Conservation (phyloP, 2,888 invertebrate genomes). For the Embidobia sp. region DNA sequence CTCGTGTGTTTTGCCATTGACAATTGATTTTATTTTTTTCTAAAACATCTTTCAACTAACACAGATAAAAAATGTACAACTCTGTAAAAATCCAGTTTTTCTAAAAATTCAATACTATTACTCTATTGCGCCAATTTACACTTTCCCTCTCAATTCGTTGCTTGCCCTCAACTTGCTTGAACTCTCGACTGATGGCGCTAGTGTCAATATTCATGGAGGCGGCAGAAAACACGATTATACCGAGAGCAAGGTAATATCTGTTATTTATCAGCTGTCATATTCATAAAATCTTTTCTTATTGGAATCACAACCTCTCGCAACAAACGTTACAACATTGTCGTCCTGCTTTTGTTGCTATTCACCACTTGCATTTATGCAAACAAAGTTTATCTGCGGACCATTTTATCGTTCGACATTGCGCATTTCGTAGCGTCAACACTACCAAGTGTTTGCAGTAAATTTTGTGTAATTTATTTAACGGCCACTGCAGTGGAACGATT, state of each 20-base stretch:
- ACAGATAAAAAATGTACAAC: no score
- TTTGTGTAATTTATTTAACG: constrained; percentile 33
- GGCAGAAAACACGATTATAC: constrained; percentile 68
- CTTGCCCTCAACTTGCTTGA: neutral
- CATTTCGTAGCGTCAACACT: constrained; percentile 57
- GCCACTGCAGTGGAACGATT: neutral
- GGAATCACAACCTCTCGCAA: neutral
- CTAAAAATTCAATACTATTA: neutral
- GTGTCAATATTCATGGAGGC: constrained; percentile 67
- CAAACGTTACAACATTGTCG: neutral
- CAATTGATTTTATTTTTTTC: no score
- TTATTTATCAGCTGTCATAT: constrained; percentile 32
- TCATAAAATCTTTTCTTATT: neutral
- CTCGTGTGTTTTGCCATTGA: no score
- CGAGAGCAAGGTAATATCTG: constrained; percentile 65
- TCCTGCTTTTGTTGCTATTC: neutral
- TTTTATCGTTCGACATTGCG: constrained; percentile 53
- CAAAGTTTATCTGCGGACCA: neutral
- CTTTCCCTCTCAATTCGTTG: neutral
- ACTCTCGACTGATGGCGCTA: constrained; percentile 60
- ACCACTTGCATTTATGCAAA: neutral
- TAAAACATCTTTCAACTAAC: no score
- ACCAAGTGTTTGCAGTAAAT: constrained; percentile 7
- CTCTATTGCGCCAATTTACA: neutral
- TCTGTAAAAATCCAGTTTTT: no score